These are phyloP conservation scores for Meda fulgida DNA, from an alignment of 2,797 vertebrate species.

Conservation along the genomic window DNA sequence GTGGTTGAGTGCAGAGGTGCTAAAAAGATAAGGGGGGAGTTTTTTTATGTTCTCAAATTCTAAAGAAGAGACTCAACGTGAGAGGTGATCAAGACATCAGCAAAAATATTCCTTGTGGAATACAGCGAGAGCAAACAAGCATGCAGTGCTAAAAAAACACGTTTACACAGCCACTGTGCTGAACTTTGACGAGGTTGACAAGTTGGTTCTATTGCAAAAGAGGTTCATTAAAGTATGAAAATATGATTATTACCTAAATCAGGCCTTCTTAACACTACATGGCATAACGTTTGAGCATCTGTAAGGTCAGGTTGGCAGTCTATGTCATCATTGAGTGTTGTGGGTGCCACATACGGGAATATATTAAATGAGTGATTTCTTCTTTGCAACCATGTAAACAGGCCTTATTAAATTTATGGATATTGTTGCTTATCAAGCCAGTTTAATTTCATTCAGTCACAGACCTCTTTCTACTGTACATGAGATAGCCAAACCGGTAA, in stretches of 20 bases:
- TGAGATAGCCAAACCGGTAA: background rate
- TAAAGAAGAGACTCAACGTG: conserved; percentile 38
- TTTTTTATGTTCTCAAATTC: conserved; percentile 58
- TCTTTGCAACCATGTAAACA: background rate
- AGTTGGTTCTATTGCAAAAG: conserved; percentile 3
- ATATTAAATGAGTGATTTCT: background rate
- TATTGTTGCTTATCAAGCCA: background rate
- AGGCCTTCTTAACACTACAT: background rate
- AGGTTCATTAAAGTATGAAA: conserved; percentile 14
- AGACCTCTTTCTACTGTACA: background rate
- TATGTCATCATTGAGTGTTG: background rate
- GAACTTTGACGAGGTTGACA: conserved; percentile 16
- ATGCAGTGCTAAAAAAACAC: background rate
- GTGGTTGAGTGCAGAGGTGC: conserved; percentile 67
- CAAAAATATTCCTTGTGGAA: conserved; percentile 42
- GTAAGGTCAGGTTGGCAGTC: background rate
- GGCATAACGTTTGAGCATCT: background rate
- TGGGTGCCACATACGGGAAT: background rate
- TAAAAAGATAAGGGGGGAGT: conserved; percentile 60
- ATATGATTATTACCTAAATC: conserved; percentile 13
- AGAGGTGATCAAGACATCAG: conserved; percentile 51
- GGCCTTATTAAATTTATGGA: background rate
- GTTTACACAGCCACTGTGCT: conserved; percentile 4
- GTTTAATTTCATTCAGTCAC: background rate
- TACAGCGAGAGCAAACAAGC: conserved; percentile 14